Conservation (phyloP, 2,797 vertebrate genomes). For the Antrozous pallidus region DNA sequence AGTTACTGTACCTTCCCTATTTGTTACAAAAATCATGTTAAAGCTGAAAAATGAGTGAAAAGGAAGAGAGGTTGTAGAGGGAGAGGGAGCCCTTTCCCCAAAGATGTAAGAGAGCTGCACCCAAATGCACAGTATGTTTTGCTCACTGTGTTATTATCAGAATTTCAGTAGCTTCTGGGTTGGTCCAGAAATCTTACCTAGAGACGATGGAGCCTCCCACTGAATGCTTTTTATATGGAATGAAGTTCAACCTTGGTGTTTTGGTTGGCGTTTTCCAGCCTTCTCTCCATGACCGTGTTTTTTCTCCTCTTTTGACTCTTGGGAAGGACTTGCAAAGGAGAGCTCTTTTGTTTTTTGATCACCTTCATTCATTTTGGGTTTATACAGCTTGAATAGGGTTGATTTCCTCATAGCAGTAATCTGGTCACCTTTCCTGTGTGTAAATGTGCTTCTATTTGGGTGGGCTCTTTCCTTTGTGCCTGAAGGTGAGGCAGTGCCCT, state of each 20-base stretch:
- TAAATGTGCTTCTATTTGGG: background rate
- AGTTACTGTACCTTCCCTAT: background rate
- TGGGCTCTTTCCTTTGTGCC: background rate
- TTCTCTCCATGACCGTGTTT: background rate
- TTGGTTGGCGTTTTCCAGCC: background rate
- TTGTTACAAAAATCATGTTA: background rate
- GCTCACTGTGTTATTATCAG: background rate
- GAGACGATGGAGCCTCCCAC: background rate
- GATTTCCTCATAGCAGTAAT: background rate
- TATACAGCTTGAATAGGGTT: background rate
- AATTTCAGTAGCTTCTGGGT: background rate
- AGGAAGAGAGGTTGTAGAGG: background rate
- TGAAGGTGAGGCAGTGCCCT: background rate
- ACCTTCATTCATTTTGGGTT: background rate
- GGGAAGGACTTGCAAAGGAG: background rate
- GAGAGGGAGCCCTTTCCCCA: background rate
- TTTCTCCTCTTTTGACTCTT: background rate
- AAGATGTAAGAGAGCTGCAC: background rate
- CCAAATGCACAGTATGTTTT: background rate
- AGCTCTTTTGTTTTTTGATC: conserved; percentile 27
- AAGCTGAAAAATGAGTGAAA: background rate
- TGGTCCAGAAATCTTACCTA: background rate
- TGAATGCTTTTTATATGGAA: background rate
- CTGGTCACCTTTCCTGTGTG: background rate
- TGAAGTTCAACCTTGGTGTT: background rate